These are phyloP conservation scores for Papilio xuthus DNA, from an alignment of 1,140 invertebrate genomes.

Conservation along the genomic window DNA sequence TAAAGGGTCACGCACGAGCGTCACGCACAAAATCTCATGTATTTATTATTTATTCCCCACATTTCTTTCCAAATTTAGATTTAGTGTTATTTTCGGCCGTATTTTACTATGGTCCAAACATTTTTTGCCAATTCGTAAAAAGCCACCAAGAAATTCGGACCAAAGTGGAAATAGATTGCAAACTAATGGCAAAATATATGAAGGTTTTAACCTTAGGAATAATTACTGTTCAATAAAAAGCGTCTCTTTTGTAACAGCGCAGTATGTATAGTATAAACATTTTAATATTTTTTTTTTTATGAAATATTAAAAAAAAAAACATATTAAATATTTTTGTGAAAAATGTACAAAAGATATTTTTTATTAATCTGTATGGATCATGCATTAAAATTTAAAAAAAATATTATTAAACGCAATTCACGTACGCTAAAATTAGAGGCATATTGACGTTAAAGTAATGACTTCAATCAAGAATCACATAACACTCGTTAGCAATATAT, in stretches of 20 bases:
- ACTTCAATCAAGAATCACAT: constrained; percentile 6
- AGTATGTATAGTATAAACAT: no score
- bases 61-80: constrained; percentile 35
- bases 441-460: not conserved
- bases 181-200: no score
- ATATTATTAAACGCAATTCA: not conserved
- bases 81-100: constrained; percentile 33
- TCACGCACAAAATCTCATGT: constrained; percentile 36
- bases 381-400: no score
- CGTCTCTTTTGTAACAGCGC: no score
- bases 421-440: not conserved
- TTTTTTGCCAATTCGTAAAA: constrained; percentile 27
- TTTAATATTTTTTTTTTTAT: no score
- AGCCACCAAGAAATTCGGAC: not conserved
- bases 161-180: not conserved
- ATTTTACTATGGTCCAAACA: constrained; percentile 29
- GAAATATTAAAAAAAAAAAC: no score
- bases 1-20: constrained; percentile 34
- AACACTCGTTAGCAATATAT: constrained; percentile 32
- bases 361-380: no score
- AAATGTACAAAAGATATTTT: no score
- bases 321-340: no score
- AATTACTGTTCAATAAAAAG: no score
- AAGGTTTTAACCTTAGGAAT: no score
- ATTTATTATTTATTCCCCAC: constrained; percentile 36